A percentile compares a stretch with the other conserved stretches of the same genome.
These are phyloP conservation scores for Denticeps clupeoides DNA, from an alignment of 2,797 vertebrate genomes.

Conservation along the genomic window DNA sequence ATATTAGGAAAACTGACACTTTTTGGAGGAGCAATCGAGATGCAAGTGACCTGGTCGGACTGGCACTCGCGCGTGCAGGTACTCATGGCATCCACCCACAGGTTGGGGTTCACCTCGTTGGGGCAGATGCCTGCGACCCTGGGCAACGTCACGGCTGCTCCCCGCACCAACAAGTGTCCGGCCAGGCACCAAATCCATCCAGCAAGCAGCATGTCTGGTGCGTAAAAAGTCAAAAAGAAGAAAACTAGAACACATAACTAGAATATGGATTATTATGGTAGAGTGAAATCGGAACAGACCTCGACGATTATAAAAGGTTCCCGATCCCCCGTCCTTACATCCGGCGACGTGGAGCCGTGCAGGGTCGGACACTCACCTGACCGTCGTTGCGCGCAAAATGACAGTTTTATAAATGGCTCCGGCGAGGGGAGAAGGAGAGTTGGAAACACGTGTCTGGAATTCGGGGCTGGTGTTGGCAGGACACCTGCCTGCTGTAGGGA, in stretches of 20 bases:
- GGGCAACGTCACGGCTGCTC: conserved; percentile 53
- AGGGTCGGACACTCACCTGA: conserved; percentile 53
- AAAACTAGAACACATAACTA: too few species aligned
- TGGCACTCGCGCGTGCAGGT: conserved; percentile 88
- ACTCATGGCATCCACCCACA: conserved; percentile 98
- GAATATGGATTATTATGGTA: too few species aligned
- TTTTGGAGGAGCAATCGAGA: too few species aligned
- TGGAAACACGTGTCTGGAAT: conserved; percentile 46
- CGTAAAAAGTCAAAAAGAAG: too few species aligned
- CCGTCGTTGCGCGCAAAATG: conserved; percentile 61
- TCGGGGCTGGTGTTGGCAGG: conserved; percentile 71
- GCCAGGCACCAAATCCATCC: conserved; percentile 72
- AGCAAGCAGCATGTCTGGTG: conserved; percentile 58
- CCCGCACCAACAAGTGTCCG: conserved; percentile 47
- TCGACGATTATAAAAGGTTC: too few species aligned
- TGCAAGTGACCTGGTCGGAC: conserved; percentile 80
- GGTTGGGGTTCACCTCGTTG: conserved; percentile 96
- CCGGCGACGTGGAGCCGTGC: too few species aligned
- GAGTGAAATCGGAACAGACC: too few species aligned
- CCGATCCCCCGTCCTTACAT: too few species aligned
- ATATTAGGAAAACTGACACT: too few species aligned
- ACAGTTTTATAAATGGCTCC: conserved; percentile 71
- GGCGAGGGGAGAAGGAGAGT: conserved; percentile 64
- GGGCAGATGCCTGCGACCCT: conserved; percentile 83
- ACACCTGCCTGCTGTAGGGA: conserved; percentile 85